phyloP scores from a whole-genome alignment of 2,888 invertebrate genomes.

The Busseola fusca region DNA sequence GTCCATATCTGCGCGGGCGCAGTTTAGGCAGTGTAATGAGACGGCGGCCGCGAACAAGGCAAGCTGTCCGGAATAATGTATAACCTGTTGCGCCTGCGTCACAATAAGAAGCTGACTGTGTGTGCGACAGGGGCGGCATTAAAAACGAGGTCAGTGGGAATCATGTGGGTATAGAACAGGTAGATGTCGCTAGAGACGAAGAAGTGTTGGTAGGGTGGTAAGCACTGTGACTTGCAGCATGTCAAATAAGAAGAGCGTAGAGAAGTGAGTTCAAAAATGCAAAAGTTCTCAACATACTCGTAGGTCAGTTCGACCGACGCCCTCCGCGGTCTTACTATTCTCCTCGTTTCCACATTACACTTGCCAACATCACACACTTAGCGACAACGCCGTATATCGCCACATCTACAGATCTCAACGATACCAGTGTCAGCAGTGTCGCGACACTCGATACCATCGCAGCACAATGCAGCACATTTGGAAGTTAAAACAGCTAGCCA shows the following conservation, averaged over 20 bases:
- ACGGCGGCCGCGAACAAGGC: constrained; percentile 43
- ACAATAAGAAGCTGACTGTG: constrained; percentile 21
- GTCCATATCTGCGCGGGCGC: constrained; percentile 23
- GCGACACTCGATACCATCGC: constrained; percentile 50
- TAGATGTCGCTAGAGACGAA: neutral
- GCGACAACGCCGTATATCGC: constrained; percentile 8
- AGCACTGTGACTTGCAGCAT: neutral
- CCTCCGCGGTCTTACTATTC: constrained; percentile 31
- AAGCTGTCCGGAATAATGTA: constrained; percentile 40
- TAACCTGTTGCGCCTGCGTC: constrained; percentile 15
- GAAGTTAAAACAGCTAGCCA: constrained; percentile 48
- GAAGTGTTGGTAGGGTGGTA: neutral
- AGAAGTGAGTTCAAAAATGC: neutral
- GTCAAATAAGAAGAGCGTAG: neutral
- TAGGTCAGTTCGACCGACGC: too few relatives aligned
- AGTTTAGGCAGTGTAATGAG: constrained; percentile 54
- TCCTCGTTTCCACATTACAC: constrained; percentile 27
- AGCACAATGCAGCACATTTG: constrained; percentile 55
- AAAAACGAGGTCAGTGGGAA: constrained; percentile 11
- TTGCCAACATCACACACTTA: constrained; percentile 27
- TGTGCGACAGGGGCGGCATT: neutral
- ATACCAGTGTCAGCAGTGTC: constrained; percentile 29
- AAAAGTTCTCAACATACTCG: neutral
- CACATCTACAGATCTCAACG: constrained; percentile 37
- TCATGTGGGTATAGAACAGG: neutral